Conservation (phyloP, 2,113 vertebrate species). For the Zapus hudsonius region DNA sequence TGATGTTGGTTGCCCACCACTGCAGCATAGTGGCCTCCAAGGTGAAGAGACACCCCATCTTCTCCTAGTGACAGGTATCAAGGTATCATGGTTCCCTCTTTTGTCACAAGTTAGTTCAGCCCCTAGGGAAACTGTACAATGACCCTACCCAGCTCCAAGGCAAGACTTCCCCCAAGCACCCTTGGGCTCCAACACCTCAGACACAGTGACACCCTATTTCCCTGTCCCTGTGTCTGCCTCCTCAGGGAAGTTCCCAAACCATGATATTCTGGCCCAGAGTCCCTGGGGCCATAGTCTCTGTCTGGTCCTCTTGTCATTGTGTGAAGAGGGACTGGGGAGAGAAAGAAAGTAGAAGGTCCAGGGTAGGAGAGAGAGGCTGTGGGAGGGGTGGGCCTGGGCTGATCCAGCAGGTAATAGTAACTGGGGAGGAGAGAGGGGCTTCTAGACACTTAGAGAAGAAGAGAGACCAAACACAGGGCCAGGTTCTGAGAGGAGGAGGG, state of each 20-base stretch:
- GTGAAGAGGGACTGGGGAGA: neutral
- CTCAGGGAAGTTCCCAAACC: neutral
- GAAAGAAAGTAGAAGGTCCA: slow-evolving; percentile 18
- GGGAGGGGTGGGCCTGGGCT: neutral
- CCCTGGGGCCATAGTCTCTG: too few relatives aligned
- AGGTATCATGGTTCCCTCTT: fast-evolving
- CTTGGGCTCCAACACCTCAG: neutral
- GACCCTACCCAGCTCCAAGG: neutral
- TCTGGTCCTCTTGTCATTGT: neutral
- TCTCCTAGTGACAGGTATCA: fast-evolving
- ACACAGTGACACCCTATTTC: neutral
- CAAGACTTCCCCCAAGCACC: neutral
- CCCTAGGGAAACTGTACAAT: fast-evolving
- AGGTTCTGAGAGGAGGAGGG: fast-evolving
- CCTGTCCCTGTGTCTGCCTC: fast-evolving
- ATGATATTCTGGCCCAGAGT: fast-evolving
- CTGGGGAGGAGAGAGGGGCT: neutral
- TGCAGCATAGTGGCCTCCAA: neutral
- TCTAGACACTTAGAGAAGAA: neutral
- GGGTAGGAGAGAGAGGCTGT: neutral
- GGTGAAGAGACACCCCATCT: fast-evolving
- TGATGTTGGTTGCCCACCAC: fast-evolving
- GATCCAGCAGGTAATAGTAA: neutral
- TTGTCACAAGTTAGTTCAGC: neutral
- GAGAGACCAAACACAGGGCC: neutral